Evolutionary conservation across 1,140 invertebrate species (phyloP).

Genomic region (Aphaenogaster rudis): DNA sequence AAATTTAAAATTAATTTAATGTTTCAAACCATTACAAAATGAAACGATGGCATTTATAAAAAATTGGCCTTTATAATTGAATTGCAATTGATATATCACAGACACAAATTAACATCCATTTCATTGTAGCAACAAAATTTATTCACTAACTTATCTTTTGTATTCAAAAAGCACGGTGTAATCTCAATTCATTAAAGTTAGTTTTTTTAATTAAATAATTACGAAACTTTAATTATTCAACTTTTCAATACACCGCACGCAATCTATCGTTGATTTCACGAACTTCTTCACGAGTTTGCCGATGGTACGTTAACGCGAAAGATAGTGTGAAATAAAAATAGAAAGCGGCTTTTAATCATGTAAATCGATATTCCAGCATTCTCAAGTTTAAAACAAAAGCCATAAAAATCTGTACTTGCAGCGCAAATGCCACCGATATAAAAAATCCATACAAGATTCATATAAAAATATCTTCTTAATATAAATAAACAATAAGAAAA

Average conservation of each 20-base stretch:
- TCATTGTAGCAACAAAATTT: not conserved
- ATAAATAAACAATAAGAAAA: not conserved
- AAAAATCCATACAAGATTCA: no score
- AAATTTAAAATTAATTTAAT: no score
- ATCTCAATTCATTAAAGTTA: not conserved
- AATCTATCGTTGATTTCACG: not conserved
- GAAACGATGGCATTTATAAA: not conserved
- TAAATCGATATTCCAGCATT: not conserved
- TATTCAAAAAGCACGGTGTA: not conserved
- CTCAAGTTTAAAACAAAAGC: not conserved
- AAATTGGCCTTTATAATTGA: not conserved
- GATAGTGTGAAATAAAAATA: not conserved
- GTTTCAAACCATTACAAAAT: not conserved
- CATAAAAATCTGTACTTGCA: not conserved
- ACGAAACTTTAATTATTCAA: not conserved
- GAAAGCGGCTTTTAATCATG: not conserved
- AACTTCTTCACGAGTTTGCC: constrained; percentile 8
- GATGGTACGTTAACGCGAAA: not conserved
- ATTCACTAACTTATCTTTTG: not conserved
- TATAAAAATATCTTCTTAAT: not conserved
- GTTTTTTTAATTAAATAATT: not conserved
- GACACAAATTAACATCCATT: not conserved
- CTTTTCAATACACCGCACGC: not conserved
- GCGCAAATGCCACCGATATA: not conserved
- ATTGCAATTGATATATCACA: not conserved